Evolutionary conservation across 2,113 vertebrate species (phyloP), one percentile per base, ranked within the genome.

Genomic region (Nannobrachium achirus): DNA sequence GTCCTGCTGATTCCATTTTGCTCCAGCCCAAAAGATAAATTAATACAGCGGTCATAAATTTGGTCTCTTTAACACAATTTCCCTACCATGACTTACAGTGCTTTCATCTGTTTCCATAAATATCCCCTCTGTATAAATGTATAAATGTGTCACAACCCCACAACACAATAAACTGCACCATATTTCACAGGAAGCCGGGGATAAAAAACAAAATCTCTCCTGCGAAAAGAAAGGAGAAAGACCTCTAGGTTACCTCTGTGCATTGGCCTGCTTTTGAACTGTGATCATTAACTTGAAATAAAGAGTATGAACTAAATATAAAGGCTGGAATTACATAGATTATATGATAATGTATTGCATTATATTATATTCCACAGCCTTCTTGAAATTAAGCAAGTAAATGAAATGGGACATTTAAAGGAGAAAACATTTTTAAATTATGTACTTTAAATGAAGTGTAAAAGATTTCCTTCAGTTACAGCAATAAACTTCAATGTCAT

Each of bases 101-200:
- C 85, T 88, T 90, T 91, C 86, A 86, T 90, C 88, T 88, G 86
- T 86, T 90, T 88, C 89, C 90, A 93, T 92, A 92, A 92, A 91
- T 92, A 93, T 89, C 78, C 69, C 50, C 79, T 71, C 85, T 77
- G 81, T 87, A 90, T 88, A 92, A 90, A 93, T 92, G 87, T 85
- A 83, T 89, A 90, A 90, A 91, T 85, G 85, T 92, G 87, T 90
- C 90, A 91, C 69, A 91, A 80, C 80, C 78, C 73, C 76, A 82
- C 77, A 90, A 91, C 88, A 90, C 87, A 92, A 93, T 93, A 91
- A 93, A 89, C 84, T 82, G 67, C 61, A 66, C 76, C 87, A 91
- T 92, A 89, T 89, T 91, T 93, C 89, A 92, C 77, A 76, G 60
- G 71, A 81, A 55, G 59, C 69, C 51, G 71, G 72, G 68, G 69